Evolutionary conservation across 2,113 vertebrate genomes (phyloP).

Genomic region (Noctilio leporinus): DNA sequence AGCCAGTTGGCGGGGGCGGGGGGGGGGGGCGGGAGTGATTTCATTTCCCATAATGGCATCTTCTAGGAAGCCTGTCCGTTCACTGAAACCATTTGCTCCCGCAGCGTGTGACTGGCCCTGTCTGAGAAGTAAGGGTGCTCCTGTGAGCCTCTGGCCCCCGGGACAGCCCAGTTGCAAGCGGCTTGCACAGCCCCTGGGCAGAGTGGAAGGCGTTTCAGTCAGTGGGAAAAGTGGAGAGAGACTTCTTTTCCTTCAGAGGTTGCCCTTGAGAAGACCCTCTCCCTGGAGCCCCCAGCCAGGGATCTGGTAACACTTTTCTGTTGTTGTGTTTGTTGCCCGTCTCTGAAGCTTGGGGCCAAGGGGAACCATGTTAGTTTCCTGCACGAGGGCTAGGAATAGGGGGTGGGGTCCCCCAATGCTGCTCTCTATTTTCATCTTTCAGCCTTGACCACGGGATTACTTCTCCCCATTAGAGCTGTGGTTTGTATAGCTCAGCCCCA

Average conservation of each 20-base stretch:
- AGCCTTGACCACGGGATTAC: not conserved
- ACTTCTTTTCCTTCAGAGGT: not conserved
- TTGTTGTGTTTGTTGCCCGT: not conserved
- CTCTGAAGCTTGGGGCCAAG: not conserved
- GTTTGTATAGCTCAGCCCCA: not conserved
- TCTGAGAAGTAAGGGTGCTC: not conserved
- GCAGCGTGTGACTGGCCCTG: not conserved
- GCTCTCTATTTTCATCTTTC: not conserved
- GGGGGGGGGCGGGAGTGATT: not conserved
- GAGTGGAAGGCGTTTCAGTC: not conserved
- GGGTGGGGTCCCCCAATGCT: not conserved
- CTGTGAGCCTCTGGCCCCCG: not conserved
- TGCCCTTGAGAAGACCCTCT: not conserved
- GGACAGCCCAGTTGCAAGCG: too few species aligned
- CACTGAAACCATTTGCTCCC: not conserved
- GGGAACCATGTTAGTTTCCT: not conserved
- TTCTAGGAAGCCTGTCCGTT: constrained; percentile 19
- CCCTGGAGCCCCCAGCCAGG: not conserved
- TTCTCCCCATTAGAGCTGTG: not conserved
- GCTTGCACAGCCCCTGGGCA: not conserved
- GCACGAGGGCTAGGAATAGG: not conserved
- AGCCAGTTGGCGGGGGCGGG: not conserved
- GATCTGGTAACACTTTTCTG: not conserved
- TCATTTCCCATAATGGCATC: constrained; percentile 40
- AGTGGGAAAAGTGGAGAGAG: not conserved